Evolutionary conservation across 2,797 vertebrate genomes (phyloP).

Genomic region (Meda fulgida): DNA sequence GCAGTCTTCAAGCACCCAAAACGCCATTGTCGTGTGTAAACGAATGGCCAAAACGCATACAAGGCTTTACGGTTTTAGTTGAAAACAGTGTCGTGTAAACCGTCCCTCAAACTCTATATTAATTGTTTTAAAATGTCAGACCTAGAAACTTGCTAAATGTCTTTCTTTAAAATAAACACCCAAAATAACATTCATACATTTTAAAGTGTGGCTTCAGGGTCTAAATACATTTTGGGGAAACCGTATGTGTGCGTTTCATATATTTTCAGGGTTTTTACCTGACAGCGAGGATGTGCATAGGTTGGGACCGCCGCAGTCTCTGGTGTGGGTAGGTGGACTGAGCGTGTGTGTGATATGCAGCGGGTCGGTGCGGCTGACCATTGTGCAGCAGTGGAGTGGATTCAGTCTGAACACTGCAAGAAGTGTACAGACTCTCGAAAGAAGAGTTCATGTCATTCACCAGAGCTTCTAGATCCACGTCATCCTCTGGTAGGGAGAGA

Average conservation of each 20-base stretch:
- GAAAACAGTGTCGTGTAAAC: no score
- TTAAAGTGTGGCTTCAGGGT: background rate
- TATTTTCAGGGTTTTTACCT: constrained; percentile 77
- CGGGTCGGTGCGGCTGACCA: constrained; percentile 58
- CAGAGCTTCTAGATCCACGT: constrained; percentile 93
- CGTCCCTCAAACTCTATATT: no score
- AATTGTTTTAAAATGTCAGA: background rate
- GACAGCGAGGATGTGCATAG: constrained; percentile 92
- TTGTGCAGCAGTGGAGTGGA: constrained; percentile 87
- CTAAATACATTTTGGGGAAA: background rate
- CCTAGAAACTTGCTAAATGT: background rate
- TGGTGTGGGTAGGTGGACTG: constrained; percentile 76
- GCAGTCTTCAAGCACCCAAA: no score
- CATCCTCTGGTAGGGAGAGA: constrained; percentile 84
- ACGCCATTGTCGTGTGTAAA: no score
- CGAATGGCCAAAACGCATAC: no score
- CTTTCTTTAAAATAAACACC: constrained; percentile 1
- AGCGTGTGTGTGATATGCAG: constrained; percentile 61
- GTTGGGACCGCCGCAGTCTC: constrained; percentile 88
- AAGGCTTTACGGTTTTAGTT: no score
- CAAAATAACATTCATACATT: background rate
- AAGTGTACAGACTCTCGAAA: constrained; percentile 87
- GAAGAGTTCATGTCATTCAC: constrained; percentile 96
- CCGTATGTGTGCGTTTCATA: background rate
- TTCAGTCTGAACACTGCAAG: constrained; percentile 71